Evolutionary conservation across 2,113 vertebrate genomes (phyloP).

Genomic region (Callipepla squamata): DNA sequence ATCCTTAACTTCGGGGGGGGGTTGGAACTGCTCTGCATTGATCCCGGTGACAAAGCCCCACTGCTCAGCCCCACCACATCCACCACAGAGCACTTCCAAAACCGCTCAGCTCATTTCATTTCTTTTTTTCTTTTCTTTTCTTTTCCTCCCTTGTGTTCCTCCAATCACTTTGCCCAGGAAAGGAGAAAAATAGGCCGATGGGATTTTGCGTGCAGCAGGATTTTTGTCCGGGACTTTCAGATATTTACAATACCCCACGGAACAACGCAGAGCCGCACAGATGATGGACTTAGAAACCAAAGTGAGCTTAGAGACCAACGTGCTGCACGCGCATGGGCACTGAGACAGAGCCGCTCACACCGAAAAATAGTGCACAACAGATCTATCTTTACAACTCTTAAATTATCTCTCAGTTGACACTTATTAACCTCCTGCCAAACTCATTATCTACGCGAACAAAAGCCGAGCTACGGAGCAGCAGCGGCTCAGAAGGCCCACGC

Average conservation of each 20-base stretch:
- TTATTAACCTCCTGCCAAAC: conserved; percentile 76
- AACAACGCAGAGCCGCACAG: not conserved
- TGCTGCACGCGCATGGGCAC: not conserved
- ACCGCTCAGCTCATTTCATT: not conserved
- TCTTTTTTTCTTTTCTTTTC: not conserved
- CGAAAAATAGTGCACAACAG: conserved; percentile 35
- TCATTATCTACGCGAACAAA: conserved; percentile 68
- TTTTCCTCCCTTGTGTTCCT: not conserved
- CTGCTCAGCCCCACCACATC: not conserved
- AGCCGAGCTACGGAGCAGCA: conserved; percentile 11
- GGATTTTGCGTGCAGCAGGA: conserved; percentile 1
- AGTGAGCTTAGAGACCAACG: not conserved
- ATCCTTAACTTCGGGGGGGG: not conserved
- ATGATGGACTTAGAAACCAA: not conserved
- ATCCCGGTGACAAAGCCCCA: not conserved
- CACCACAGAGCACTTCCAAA: not conserved
- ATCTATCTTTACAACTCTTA: conserved; percentile 71
- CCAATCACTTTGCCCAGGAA: not conserved
- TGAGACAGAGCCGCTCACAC: not conserved
- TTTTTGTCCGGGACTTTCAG: not conserved
- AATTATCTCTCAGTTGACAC: conserved; percentile 71
- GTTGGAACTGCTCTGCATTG: rapidly evolving
- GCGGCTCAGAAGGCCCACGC: not conserved
- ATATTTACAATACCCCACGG: conserved; percentile 11
- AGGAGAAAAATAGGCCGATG: not conserved